Percentiles rank a stretch among this genome's conserved stretches.
Evolutionary conservation across 2,113 vertebrate genomes (phyloP).

Genomic region (Paradisaea rubra): DNA sequence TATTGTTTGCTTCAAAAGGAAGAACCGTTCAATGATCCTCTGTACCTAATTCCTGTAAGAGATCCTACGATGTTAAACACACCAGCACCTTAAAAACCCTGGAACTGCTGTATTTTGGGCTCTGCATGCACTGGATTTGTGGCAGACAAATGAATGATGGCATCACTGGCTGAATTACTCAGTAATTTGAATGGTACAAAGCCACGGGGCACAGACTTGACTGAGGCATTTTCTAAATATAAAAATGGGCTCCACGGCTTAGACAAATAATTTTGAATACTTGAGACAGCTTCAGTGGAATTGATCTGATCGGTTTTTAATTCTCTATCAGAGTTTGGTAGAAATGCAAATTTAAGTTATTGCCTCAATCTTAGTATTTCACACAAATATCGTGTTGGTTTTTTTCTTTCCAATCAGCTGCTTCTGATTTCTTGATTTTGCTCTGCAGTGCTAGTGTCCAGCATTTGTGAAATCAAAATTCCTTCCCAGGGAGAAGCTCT

Average conservation of each 20-base stretch:
- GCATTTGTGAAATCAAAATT: background rate
- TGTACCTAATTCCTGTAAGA: background rate
- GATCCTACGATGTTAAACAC: background rate
- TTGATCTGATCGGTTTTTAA: background rate
- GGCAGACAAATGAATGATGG: background rate
- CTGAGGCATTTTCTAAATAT: background rate
- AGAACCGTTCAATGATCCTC: background rate
- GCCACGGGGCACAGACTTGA: background rate
- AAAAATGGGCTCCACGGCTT: background rate
- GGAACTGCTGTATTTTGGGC: background rate
- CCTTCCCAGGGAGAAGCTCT: background rate
- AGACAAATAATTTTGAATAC: background rate
- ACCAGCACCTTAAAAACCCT: background rate
- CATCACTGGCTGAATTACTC: background rate
- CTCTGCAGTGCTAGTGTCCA: background rate
- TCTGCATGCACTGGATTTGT: fast-evolving
- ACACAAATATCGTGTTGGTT: background rate
- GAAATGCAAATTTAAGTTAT: background rate
- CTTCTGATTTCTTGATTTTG: background rate
- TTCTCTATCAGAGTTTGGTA: background rate
- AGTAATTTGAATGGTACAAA: background rate
- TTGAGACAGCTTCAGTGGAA: background rate
- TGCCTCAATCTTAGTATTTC: background rate
- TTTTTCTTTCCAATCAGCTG: background rate
- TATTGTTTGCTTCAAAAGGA: background rate